Conservation (phyloP, 2,888 invertebrate species). For the Drosophila picticornis region DNA sequence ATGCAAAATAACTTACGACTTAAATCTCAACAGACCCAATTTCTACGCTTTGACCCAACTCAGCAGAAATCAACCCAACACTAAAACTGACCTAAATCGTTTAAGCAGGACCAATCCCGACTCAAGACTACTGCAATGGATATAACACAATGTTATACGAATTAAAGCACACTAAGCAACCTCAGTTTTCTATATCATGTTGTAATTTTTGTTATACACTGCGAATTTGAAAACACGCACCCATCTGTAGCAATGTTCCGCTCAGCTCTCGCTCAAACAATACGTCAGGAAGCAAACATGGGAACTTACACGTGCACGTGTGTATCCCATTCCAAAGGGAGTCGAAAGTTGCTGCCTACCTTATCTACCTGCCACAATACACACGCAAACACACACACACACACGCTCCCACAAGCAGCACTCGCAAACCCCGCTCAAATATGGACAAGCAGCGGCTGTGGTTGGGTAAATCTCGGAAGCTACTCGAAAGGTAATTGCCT, state of each 20-base stretch:
- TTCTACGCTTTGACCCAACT: not conserved
- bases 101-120: not conserved
- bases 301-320: constrained; percentile 33
- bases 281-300: constrained; percentile 29
- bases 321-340: constrained; percentile 14
- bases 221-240: constrained; percentile 4
- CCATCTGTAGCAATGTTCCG: constrained; percentile 5
- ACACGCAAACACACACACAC: too few species aligned
- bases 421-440: not conserved
- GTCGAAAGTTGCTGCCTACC: constrained; percentile 1
- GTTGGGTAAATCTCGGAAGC: constrained; percentile 67
- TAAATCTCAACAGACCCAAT: too few species aligned
- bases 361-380: not conserved
- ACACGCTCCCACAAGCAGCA: not conserved
- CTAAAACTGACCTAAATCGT: not conserved
- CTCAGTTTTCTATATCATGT: not conserved
- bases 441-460: constrained; percentile 13
- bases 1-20: not conserved
- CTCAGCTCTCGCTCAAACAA: constrained; percentile 35
- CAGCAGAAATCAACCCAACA: not conserved
- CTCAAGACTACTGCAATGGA: not conserved
- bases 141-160: not conserved
- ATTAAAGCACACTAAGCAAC: not conserved
- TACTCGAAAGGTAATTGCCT: constrained; percentile 78
- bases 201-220: not conserved